These are phyloP conservation scores for Tipula vernalis DNA, from an alignment of 2,888 invertebrate species.

Conservation along the genomic window DNA sequence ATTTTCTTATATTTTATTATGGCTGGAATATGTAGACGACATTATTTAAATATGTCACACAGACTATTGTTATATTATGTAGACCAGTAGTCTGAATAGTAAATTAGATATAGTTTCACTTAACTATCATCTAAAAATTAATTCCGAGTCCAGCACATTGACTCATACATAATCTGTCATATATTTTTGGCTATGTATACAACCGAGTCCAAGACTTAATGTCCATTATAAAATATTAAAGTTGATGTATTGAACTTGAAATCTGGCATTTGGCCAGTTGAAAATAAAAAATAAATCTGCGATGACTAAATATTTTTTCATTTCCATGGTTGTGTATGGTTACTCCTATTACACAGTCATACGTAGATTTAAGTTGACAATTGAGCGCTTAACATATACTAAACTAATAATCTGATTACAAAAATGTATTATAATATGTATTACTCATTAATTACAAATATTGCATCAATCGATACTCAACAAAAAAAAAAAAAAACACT, in stretches of 20 bases:
- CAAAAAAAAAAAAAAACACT: too few species aligned
- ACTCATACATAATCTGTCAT: neutral
- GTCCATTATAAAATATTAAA: conserved; percentile 4
- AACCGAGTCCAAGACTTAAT: neutral
- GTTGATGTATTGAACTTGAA: neutral
- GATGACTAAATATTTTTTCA: neutral
- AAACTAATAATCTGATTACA: neutral
- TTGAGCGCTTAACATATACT: neutral
- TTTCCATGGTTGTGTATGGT: neutral
- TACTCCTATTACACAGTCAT: neutral
- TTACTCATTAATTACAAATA: neutral
- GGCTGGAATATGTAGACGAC: neutral
- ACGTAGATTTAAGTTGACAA: neutral
- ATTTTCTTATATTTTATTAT: neutral
- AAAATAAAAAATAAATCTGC: neutral
- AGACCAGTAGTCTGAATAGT: neutral
- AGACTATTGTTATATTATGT: neutral
- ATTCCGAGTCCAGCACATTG: neutral
- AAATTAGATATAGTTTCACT: neutral
- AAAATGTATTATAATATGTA: neutral
- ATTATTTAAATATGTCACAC: neutral
- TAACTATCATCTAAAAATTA: neutral
- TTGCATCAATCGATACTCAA: neutral
- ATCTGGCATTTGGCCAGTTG: neutral
- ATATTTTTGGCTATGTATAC: neutral